Percentiles rank a stretch among this genome's conserved stretches.
Evolutionary conservation across 2,113 vertebrate species (phyloP).

Genomic region (Brienomyrus brachyistius): DNA sequence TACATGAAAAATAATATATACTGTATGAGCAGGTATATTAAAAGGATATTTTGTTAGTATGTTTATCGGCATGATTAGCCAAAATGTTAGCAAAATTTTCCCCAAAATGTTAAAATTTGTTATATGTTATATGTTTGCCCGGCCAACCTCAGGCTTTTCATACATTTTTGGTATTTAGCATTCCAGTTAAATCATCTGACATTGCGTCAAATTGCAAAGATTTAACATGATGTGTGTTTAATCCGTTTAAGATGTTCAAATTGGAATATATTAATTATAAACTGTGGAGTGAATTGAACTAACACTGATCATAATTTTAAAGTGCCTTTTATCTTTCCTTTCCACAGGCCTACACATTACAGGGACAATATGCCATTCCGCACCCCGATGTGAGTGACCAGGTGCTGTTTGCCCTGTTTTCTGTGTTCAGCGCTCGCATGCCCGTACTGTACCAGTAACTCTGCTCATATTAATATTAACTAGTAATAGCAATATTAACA

Average conservation of each 20-base stretch:
- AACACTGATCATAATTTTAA: conserved; percentile 10
- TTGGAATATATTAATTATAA: background rate
- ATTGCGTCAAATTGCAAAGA: background rate
- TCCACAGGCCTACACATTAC: conserved; percentile 92
- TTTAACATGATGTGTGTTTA: background rate
- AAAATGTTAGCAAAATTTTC: background rate
- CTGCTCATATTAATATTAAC: conserved; percentile 82
- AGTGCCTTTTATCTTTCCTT: conserved; percentile 26
- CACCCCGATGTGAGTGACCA: conserved; percentile 89
- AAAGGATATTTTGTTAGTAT: conserved; percentile 35
- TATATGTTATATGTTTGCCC: background rate
- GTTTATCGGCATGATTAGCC: conserved; percentile 20
- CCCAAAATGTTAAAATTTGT: background rate
- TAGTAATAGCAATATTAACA: conserved; percentile 78
- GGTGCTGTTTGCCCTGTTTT: conserved; percentile 37
- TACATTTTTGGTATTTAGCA: background rate
- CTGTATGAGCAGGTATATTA: conserved; percentile 24
- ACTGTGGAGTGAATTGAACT: background rate
- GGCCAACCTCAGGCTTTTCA: background rate
- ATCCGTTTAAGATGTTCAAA: background rate
- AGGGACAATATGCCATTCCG: conserved; percentile 96
- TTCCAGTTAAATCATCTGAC: background rate
- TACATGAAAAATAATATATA: background rate
- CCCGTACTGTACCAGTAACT: conserved; percentile 14
- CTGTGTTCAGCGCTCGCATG: conserved; percentile 61